phyloP scores from a whole-genome alignment of 2,113 vertebrate genomes.

The Embiotoca jacksoni region DNA sequence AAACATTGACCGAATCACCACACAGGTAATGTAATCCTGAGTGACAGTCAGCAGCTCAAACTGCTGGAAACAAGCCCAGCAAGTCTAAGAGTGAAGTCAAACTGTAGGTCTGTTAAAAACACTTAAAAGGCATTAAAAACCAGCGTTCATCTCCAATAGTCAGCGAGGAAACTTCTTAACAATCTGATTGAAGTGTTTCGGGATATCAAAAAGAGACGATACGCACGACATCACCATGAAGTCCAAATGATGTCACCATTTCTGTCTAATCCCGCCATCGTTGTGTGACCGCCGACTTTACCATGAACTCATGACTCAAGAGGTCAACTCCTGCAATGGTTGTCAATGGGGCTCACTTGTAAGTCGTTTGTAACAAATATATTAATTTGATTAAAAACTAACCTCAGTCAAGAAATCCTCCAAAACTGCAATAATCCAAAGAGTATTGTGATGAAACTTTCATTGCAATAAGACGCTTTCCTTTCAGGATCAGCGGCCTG shows the following conservation, averaged over 20 bases:
- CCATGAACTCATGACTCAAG: neutral
- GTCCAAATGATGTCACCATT: neutral
- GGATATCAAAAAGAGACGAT: neutral
- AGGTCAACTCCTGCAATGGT: neutral
- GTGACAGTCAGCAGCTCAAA: no score
- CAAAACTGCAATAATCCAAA: slow-evolving; percentile 1
- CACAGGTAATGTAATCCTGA: no score
- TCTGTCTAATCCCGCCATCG: neutral
- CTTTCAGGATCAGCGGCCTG: slow-evolving; percentile 7
- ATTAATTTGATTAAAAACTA: slow-evolving; percentile 10
- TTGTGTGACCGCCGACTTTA: neutral
- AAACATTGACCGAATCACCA: no score
- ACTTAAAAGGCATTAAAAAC: no score
- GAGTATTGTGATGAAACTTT: slow-evolving; percentile 11
- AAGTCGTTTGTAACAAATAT: neutral
- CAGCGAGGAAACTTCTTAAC: no score
- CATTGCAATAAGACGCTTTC: slow-evolving; percentile 15
- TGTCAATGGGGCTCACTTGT: neutral
- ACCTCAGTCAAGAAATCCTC: slow-evolving; percentile 1
- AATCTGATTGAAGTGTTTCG: neutral
- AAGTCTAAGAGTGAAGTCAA: no score
- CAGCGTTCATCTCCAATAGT: no score
- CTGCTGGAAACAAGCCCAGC: no score
- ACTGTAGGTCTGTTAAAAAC: no score
- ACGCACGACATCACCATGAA: neutral